Percentiles rank a stretch among this genome's conserved stretches.
Conservation (phyloP, 2,113 vertebrate genomes). For the Aplodontia rufa region DNA sequence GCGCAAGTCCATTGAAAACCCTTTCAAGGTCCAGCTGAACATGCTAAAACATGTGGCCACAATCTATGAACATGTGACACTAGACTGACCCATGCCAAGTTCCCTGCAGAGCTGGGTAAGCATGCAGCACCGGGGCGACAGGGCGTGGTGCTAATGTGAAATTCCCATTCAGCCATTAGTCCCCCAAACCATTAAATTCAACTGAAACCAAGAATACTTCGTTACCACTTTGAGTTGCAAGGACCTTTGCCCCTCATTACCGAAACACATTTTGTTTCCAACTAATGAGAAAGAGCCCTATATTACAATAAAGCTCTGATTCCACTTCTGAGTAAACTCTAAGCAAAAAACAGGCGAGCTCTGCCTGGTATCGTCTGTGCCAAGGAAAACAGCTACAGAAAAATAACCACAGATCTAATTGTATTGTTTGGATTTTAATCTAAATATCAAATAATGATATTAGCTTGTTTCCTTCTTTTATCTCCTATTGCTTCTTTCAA, state of each 20-base stretch:
- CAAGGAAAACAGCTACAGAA: conserved; percentile 86
- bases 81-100: background rate
- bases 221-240: conserved; percentile 35
- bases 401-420: conserved; percentile 90
- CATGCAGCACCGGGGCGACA: accelerated
- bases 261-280: conserved; percentile 77
- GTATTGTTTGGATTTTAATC: conserved; percentile 69
- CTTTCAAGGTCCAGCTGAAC: background rate
- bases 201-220: background rate
- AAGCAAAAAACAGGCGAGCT: conserved; percentile 75
- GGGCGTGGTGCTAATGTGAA: background rate
- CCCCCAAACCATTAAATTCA: conserved; percentile 33
- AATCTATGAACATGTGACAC: accelerated
- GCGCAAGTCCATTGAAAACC: background rate
- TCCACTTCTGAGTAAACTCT: conserved; percentile 75
- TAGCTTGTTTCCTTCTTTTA: conserved; percentile 75
- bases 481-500: conserved; percentile 57
- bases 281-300: conserved; percentile 80
- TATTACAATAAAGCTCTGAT: conserved; percentile 68
- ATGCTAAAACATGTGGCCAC: background rate
- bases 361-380: conserved; percentile 87
- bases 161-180: background rate
- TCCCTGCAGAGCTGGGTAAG: background rate
- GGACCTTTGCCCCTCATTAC: conserved; percentile 79
- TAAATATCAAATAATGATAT: conserved; percentile 88